Evolutionary conservation across 1,140 invertebrate species (phyloP).

Genomic region (Pomacea maculata): DNA sequence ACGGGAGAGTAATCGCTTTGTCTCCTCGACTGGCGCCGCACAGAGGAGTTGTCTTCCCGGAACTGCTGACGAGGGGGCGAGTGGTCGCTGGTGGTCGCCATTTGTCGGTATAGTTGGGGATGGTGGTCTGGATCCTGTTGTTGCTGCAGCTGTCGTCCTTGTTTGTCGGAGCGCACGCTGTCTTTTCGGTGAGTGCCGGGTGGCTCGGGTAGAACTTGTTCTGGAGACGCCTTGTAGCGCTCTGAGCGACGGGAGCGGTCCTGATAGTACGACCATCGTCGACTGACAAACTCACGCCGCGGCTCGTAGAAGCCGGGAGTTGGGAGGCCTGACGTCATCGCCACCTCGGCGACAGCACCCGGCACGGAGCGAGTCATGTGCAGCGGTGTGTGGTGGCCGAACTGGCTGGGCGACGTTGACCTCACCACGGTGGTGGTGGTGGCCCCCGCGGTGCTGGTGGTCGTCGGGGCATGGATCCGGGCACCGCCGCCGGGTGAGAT

Average conservation of each 20-base stretch:
- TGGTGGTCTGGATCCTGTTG: no score
- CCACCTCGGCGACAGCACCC: neutral
- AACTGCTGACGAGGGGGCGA: slow-evolving; percentile 12
- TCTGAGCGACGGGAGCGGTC: neutral
- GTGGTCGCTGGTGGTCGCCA: neutral
- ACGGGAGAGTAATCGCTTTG: slow-evolving; percentile 8
- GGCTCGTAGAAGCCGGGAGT: slow-evolving; percentile 18
- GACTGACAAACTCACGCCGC: slow-evolving; percentile 17
- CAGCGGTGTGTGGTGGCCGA: neutral
- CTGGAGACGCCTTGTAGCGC: no score
- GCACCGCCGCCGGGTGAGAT: neutral
- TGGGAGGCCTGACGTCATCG: neutral
- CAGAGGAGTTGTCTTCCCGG: neutral
- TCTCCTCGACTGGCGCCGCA: neutral
- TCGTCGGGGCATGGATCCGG: neutral
- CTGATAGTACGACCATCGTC: slow-evolving; percentile 19
- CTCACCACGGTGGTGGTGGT: neutral
- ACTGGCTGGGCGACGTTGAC: neutral
- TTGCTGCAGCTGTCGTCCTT: no score
- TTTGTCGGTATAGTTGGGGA: neutral
- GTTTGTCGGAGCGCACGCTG: no score
- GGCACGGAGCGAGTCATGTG: slow-evolving; percentile 5
- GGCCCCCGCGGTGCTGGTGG: neutral
- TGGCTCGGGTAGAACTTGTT: no score
- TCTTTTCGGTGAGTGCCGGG: no score